Evolutionary conservation across 2,888 invertebrate species (phyloP), one percentile per base, ranked within the genome.

Genomic region (Scaptomyza reducta): DNA sequence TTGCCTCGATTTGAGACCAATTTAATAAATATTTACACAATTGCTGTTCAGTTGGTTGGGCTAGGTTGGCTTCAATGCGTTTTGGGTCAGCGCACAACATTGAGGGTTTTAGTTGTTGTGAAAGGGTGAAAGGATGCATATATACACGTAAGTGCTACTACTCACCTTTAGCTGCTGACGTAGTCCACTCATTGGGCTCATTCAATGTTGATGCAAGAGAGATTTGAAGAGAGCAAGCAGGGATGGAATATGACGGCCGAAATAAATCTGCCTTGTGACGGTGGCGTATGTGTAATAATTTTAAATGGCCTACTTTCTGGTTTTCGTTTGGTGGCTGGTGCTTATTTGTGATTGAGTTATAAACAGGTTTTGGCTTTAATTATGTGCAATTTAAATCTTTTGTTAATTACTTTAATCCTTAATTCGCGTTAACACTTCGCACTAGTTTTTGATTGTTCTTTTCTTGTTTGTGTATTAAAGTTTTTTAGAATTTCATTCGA

Each of bases 161-260:
- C 89, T 89, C 74, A 91, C 91, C 91, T 91, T 91, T 29, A 91
- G 85, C 79, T 91, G 91, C 67, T 91, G 90, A 65, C 91, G 91
- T 76, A 91, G 87, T 80, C 92, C 91, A 76, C 92, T 91, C 91
- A 91, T 91, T 71, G 90, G 89, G 86, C 90, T 91, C 90, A 91
- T 90, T 90, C 87, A 90, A 81, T 70, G 63, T 64, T 73, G 60
- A 76, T 66, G 54, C 53, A 40, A 47, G 57, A 55, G 59, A 45
- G 31, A 54, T 40, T 45, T 55, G 42, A 42, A 40, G 25, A 50
- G 50, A 38, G 58, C 54, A 70, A 64, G 67, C 60, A 45, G 55
- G 18, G 44, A 14, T 35, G 61, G 14, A 41, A 11, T 40, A 41
- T 27, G 49, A 31, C 44, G 42, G 38, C n/a, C 40, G 40, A 55